phyloP scores from a whole-genome alignment of 1,140 invertebrate species.

The Heliconius himera region DNA sequence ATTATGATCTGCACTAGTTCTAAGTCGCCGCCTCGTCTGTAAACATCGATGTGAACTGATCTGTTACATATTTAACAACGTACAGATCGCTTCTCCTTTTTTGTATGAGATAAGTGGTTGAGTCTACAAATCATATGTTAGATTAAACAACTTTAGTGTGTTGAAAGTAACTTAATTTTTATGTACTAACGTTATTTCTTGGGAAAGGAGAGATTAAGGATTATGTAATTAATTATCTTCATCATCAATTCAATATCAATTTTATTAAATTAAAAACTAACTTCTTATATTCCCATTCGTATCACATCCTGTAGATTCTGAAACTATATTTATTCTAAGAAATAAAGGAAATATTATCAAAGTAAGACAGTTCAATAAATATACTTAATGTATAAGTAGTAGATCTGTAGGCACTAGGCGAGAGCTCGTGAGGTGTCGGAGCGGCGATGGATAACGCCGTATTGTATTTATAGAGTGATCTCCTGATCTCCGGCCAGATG shows the following conservation, averaged over 20 bases:
- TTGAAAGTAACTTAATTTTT: too few species aligned
- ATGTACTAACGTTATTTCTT: too few species aligned
- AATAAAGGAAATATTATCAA: background rate
- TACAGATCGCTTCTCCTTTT: background rate
- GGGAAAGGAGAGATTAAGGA: too few species aligned
- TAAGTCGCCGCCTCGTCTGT: constrained; percentile 17
- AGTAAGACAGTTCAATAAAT: background rate
- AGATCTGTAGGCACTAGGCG: background rate
- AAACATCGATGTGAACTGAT: constrained; percentile 20
- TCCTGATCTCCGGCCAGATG: constrained; percentile 10
- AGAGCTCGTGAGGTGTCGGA: background rate
- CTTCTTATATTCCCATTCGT: background rate
- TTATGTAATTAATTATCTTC: too few species aligned
- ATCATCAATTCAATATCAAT: too few species aligned
- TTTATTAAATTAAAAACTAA: background rate
- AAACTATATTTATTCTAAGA: background rate
- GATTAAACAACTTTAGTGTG: too few species aligned
- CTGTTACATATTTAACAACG: constrained; percentile 25
- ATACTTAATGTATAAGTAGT: background rate
- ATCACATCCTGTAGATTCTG: background rate
- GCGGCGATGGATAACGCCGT: constrained; percentile 3
- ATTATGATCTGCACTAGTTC: constrained; percentile 22
- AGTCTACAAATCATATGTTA: background rate
- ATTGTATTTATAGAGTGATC: constrained; percentile 13
- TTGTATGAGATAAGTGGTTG: background rate